Base-by-base conservation (phyloP, 2,797 vertebrate species). In the Helostoma temminkii region DNA sequence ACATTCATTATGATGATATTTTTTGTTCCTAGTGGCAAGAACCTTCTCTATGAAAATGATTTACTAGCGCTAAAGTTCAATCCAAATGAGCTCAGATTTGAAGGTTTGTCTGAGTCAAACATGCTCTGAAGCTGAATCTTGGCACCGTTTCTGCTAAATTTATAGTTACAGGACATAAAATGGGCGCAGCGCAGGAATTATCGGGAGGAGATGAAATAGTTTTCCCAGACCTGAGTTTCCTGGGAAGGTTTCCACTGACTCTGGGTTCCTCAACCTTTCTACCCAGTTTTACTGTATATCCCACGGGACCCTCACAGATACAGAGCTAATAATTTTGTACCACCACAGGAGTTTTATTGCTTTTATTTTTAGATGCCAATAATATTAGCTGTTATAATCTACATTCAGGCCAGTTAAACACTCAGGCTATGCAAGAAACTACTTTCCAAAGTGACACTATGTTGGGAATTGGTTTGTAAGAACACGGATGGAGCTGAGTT, bases 221-320 rank as follows among this genome's bases (percentile, higher is more conserved):
- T 60, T 55, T 28, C 48, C 57, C 78, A 76, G 63, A 72, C 22
- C 4, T 32, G 49, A 18, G 39, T 11, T 28, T 22, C n/a, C 11
- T n/a, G 52, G 61, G 58, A 48, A 25, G 3, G 0, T 66, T 65
- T 80, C 73, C 65, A 54, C 64, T 19, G 26, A 48, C 1, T 0
- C 34, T 19, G 9, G 4, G 0, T 46, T 49, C 66, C 47, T 50
- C 43, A 14, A 22, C 45, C 47, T 12, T 42, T 56, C n/a, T 16
- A 36, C 22, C 66, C 57, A 2, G 10, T 37, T 30, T 32, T n/a
- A 56, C 39, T n/a, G 47, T 12, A 6, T 2, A 26, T 55, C 1
- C 59, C 28, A 22, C 18, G 34, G 45, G 30, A 62, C 34, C 45
- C 0, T 9, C 32, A 34, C 70, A 67, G 34, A 6, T 1, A 43